Percentiles rank a stretch among this genome's conserved stretches.
Conservation (phyloP, 1,140 invertebrate genomes). For the Scylla paramamosain region DNA sequence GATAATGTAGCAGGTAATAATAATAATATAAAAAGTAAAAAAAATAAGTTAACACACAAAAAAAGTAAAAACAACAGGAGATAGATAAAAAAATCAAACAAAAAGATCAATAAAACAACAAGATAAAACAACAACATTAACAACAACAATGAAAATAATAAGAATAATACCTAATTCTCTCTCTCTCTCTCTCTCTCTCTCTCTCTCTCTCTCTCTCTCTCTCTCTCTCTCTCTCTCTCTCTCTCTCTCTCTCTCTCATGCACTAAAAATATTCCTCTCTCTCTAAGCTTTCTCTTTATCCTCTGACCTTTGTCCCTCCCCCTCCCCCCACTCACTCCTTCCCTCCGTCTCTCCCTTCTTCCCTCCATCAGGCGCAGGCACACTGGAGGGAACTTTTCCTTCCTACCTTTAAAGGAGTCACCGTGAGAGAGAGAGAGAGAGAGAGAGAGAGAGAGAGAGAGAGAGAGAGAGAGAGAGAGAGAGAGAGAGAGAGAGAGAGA, state of each 20-base stretch:
- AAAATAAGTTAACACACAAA: background rate
- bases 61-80: no score
- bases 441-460: slow-evolving; percentile 52
- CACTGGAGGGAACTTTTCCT: background rate
- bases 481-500: slow-evolving; percentile 4
- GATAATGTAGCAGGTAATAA: background rate
- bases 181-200: no score
- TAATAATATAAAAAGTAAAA: background rate
- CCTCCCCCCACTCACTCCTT: background rate
- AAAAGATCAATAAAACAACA: no score
- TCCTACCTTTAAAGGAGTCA: no score
- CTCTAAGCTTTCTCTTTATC: no score
- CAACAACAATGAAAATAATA: no score
- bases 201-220: no score
- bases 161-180: no score
- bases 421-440: slow-evolving; percentile 6
- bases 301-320: no score
- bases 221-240: background rate
- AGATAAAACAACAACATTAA: no score
- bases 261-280: no score
- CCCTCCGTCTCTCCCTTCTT: background rate
- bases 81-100: no score
- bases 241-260: background rate
- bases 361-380: background rate
- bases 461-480: slow-evolving; percentile 52